phyloP scores from a whole-genome alignment of 2,797 vertebrate genomes.

The Bucorvus abyssinicus region DNA sequence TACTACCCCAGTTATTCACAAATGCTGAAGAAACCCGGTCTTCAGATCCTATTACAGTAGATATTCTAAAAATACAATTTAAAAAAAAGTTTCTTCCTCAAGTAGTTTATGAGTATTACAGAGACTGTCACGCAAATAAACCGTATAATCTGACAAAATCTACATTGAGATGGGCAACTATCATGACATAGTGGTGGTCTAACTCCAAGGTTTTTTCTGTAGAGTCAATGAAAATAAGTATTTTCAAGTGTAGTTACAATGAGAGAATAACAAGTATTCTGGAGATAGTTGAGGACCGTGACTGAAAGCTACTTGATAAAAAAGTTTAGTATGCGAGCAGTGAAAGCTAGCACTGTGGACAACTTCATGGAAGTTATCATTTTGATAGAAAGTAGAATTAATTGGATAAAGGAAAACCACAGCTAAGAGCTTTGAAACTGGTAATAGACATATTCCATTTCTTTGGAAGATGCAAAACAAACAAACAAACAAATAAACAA shows the following conservation, averaged over 20 bases:
- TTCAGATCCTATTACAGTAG: not conserved
- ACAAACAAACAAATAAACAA: not conserved
- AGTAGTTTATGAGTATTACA: not conserved
- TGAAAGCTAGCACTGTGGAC: not conserved
- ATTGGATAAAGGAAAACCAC: not conserved
- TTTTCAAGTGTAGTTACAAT: not conserved
- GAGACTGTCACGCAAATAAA: not conserved
- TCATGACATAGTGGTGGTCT: not conserved
- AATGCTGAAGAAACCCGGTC: not conserved
- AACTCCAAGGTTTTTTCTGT: not conserved
- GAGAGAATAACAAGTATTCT: not conserved
- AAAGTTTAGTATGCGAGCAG: not conserved
- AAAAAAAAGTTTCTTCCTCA: not conserved
- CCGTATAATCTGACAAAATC: not conserved
- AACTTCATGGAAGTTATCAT: not conserved
- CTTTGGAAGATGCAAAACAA: not conserved
- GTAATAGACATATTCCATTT: not conserved
- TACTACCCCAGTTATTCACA: not conserved
- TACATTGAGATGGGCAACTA: not conserved
- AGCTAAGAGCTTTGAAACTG: not conserved
- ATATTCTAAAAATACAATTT: not conserved
- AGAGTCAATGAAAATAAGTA: not conserved
- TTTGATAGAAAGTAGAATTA: not conserved
- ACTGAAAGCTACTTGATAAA: not conserved
- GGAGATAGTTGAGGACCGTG: not conserved